Percentiles rank a stretch among this genome's conserved stretches.
These are phyloP conservation scores for Sapayoa aenigma DNA, from an alignment of 2,113 vertebrate species.

Conservation along the genomic window DNA sequence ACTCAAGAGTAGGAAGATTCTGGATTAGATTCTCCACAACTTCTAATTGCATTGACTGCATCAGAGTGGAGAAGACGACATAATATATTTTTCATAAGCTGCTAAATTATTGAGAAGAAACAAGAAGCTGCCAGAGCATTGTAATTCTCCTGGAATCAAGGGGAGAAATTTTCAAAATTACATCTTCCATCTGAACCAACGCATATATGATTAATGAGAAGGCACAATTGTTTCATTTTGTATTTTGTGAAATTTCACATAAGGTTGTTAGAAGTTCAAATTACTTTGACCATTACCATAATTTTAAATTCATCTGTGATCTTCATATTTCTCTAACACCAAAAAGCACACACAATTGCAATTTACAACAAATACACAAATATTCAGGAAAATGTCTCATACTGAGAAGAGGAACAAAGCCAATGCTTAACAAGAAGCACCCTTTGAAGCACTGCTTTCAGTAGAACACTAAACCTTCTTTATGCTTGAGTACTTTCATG, in stretches of 20 bases:
- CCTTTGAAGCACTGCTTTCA: not conserved
- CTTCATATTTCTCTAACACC: not conserved
- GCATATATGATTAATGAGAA: not conserved
- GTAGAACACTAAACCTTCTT: not conserved
- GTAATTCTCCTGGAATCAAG: not conserved
- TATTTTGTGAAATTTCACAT: slow-evolving; percentile 8
- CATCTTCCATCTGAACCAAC: not conserved
- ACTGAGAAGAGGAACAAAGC: not conserved
- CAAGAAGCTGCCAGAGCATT: not conserved
- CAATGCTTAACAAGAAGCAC: not conserved
- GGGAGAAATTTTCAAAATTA: not conserved
- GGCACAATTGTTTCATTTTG: not conserved
- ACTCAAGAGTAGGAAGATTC: not conserved
- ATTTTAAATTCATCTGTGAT: not conserved
- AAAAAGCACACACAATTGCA: not conserved
- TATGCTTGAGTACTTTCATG: not conserved
- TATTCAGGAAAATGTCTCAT: not conserved
- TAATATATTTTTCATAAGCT: slow-evolving; percentile 50
- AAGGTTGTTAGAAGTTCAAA: not conserved
- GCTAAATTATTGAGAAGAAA: slow-evolving; percentile 47
- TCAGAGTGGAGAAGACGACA: not conserved
- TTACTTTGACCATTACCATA: not conserved
- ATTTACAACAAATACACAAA: not conserved
- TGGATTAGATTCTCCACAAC: not conserved
- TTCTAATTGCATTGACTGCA: not conserved